phyloP scores from a whole-genome alignment of 1,140 invertebrate species.

The Drosophila rufa region DNA sequence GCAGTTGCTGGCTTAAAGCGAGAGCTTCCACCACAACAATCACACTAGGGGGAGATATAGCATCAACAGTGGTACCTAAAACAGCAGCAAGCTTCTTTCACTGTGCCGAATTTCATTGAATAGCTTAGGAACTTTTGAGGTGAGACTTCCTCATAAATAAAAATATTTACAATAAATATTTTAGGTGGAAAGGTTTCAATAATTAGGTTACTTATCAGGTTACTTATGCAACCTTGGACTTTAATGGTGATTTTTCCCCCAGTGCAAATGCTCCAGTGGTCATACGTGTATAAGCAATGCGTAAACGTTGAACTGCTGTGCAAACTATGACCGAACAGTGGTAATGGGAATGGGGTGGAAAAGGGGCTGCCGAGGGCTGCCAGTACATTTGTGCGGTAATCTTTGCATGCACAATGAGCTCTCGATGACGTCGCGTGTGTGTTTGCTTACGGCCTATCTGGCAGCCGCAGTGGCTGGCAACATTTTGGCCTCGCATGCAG shows the following conservation, averaged over 20 bases:
- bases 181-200: too few relatives aligned
- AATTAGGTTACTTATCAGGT: too few relatives aligned
- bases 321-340: not conserved
- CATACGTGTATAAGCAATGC: slow-evolving; percentile 49
- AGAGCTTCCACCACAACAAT: slow-evolving; percentile 1
- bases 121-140: too few relatives aligned
- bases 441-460: slow-evolving; percentile 64
- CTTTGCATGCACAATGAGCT: slow-evolving; percentile 76
- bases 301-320: slow-evolving; percentile 52
- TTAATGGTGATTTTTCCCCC: too few relatives aligned
- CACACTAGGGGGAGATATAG: not conserved
- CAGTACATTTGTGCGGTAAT: slow-evolving; percentile 69
- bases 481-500: slow-evolving; percentile 63
- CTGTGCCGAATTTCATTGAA: too few relatives aligned
- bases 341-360: not conserved
- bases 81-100: not conserved
- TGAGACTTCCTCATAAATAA: too few relatives aligned
- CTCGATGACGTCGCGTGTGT: slow-evolving; percentile 52
- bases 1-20: not conserved
- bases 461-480: slow-evolving; percentile 48
- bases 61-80: not conserved
- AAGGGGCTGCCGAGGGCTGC: not conserved
- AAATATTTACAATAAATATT: too few relatives aligned
- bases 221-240: too few relatives aligned
- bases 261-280: slow-evolving; percentile 29